Base-by-base conservation (phyloP, 1,140 invertebrate species). In the Hyles vespertilio region DNA sequence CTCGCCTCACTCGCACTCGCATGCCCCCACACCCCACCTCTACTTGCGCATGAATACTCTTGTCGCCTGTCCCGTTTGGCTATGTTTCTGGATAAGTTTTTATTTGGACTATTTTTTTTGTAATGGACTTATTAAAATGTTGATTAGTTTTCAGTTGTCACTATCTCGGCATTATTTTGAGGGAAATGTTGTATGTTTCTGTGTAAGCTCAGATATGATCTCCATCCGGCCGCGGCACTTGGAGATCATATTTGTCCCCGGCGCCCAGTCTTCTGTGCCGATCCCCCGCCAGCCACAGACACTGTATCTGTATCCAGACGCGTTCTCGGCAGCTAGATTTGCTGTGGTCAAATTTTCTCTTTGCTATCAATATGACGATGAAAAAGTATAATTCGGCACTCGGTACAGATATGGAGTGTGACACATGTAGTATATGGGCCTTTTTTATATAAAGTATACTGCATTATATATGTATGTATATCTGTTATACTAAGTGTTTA, bases 361-460 rank as follows among this genome's bases (percentile, higher is more conserved):
- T 58, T 50, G 43, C 11, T n/a, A 40, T 22, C 52, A 52, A 59
- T 58, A 60, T 62, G 58, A 56, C 9, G 7, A 43, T 22, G n/a
- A 36, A 52, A 8, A 11, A 9, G 3, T 59, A 53, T 59, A 46
- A 62, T 61, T 61, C 44, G 64, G 60, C 75, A 77, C 75, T 72
- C 70, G 72, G 74, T 88, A 86, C 85, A 88, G 85, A 86, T 88
- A 86, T 88, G 80, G 77, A 86, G 82, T 81, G 79, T 84, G 80
- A 67, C n/a, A 32, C 12, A 33, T 57, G 32, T 8, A 34, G 66
- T 40, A 40, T 56, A 63, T 79, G 74, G 71, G 75, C 72, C 73
- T 76, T 75, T 77, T 79, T 69, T 70, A 67, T 74, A 58, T 7
- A 12, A 43, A n/a, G 34, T 44, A 22, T 50, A 40, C 36, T 40